These are phyloP conservation scores for Atractosteus spatula DNA, from an alignment of 2,113 vertebrate species.

Conservation along the genomic window DNA sequence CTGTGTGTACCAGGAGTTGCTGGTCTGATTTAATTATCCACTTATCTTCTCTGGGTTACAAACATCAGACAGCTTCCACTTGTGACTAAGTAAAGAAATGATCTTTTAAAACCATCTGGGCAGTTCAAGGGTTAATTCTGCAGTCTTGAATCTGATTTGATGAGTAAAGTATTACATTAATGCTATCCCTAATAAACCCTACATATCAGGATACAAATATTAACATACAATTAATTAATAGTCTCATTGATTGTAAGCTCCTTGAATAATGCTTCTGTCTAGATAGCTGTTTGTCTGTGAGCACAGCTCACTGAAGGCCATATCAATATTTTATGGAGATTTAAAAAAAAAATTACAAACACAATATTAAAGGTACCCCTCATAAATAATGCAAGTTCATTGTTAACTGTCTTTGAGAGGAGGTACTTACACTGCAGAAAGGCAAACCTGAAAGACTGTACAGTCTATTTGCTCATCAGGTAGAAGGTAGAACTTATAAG, in stretches of 20 bases:
- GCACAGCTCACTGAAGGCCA: not conserved
- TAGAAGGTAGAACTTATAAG: constrained; percentile 62
- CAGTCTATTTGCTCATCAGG: constrained; percentile 60
- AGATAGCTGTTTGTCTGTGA: too few relatives aligned
- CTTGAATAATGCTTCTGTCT: too few relatives aligned
- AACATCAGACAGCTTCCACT: constrained; percentile 41
- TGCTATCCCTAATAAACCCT: not conserved
- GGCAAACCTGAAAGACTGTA: constrained; percentile 54
- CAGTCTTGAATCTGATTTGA: constrained; percentile 14
- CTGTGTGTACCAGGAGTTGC: not conserved
- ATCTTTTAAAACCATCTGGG: too few relatives aligned
- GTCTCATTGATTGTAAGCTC: too few relatives aligned
- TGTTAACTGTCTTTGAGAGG: constrained; percentile 62
- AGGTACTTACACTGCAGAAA: constrained; percentile 63
- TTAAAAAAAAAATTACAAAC: constrained; percentile 55
- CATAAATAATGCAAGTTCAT: constrained; percentile 71
- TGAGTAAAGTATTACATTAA: constrained; percentile 42
- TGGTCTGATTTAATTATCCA: constrained; percentile 65
- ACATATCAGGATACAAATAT: not conserved
- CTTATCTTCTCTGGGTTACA: constrained; percentile 48
- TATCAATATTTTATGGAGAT: constrained; percentile 48
- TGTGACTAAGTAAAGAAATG: constrained; percentile 25
- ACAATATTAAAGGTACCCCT: constrained; percentile 58
- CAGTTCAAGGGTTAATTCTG: too few relatives aligned
- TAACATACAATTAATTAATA: too few relatives aligned